Conservation (phyloP, 2,113 vertebrate species). For the Trochalopteron elliotii region DNA sequence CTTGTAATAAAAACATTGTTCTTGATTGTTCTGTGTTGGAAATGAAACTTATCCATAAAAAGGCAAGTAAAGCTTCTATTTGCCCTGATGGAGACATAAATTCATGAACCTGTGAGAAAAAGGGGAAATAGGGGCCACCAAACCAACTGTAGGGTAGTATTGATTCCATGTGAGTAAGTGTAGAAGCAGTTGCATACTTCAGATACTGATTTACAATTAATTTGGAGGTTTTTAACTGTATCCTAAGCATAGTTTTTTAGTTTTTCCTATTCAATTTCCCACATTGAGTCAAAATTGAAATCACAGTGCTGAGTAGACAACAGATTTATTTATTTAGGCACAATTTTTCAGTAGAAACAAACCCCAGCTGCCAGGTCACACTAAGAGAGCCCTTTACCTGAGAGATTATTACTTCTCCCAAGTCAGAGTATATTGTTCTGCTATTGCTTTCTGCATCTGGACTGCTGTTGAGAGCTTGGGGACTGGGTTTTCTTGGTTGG, state of each 20-base stretch:
- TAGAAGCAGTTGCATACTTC: neutral
- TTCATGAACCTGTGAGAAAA: neutral
- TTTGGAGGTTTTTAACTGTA: neutral
- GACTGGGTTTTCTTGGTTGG: neutral
- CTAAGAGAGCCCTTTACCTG: neutral
- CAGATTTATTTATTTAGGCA: neutral
- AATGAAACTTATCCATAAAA: neutral
- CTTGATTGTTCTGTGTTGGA: neutral
- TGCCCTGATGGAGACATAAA: neutral
- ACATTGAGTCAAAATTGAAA: neutral
- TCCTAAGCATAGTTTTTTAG: neutral
- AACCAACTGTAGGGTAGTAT: neutral
- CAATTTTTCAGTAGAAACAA: neutral
- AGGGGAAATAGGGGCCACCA: neutral
- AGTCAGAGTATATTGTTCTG: neutral
- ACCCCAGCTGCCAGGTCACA: neutral
- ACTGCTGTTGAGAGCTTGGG: neutral
- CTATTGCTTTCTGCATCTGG: neutral
- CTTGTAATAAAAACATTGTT: neutral
- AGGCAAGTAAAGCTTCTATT: neutral
- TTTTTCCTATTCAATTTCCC: neutral
- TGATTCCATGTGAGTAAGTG: neutral
- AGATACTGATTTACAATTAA: neutral
- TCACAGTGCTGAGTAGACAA: neutral
- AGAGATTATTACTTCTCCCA: neutral